Base-by-base conservation (phyloP, 30 jellyfish, hydroid and myxozoan species). In the Clytia hemisphaerica region DNA sequence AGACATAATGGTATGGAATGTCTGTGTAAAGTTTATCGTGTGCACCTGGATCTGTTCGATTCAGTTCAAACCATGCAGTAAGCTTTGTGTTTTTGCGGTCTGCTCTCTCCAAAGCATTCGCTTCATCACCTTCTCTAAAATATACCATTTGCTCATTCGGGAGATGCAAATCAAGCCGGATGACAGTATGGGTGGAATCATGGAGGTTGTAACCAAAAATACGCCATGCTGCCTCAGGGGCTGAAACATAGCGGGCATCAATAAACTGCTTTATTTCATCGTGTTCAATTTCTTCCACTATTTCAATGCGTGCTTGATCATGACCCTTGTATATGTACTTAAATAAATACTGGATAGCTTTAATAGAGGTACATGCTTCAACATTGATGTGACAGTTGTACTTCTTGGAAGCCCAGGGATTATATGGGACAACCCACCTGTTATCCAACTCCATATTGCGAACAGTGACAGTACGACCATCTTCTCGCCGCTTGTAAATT, bases 161-260 rank as follows among this genome's bases (percentile, higher is more conserved):
- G 4, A 71, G 63, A 45, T 79, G 93, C 25, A 79, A 92, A 33
- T 82, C 75, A 32, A 79, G 75, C n/a, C 71, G 40, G 14, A 32
- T 85, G 45, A 73, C 81, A 7, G 77, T 44, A 18, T 84, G 91
- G 21, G 9, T 44, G 12, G 34, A 35, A 21, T 51, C 68, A 44
- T 71, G 83, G 12, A 75, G 12, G 28, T 6, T 61, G 50, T 28
- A 72, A 25, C 60, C 65, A 21, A 54, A 71, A 15, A 79, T 7
- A 26, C 82, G 37, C 93, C 93, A 69, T 22, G 57, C 42, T 57
- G 93, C 87, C 50, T 79, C 93, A n/a, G 48, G 87, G 10, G 81
- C 71, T 31, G 82, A 22, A 2, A 79, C 76, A 45, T 79, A 79
- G 28, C 93, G 2, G 15, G 87, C 83, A 54, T 32, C 59, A 45